Base-by-base conservation (phyloP, 1,140 invertebrate genomes). In the Babylonia areolata region DNA sequence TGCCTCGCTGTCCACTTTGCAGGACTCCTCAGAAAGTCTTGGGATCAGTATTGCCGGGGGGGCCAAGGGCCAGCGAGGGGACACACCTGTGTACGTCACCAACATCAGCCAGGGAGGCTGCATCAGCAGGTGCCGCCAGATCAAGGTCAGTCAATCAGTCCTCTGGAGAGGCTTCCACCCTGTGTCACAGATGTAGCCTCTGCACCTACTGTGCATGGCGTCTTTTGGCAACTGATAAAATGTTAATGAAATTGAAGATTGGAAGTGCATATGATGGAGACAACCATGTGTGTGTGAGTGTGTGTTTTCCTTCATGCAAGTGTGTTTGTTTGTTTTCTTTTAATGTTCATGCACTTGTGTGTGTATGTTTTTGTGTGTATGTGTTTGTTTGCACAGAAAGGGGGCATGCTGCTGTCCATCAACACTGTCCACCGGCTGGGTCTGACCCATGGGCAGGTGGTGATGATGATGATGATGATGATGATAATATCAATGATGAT, bases 21-120 rank as follows among this genome's bases (percentile, higher is more conserved):
- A 94, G 94, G 92, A 93, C 78, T 85, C 90, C 1, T 84, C 88
- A 73, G 95, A 95, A 90, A 94, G 91, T 31, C 89, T 95, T 54
- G 95, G 95, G n/a, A 94, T 95, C 90, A 93, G 95, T 86, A 94
- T 95, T 75, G 95, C 95, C 51, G 95, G 95, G 35, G 95, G 95
- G 0, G 80, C 95, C 17, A 91, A 90, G 69, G 95, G 94, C 87
- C 94, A 94, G 58, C 91, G 95, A 85, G 95, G 95, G n/a, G 95
- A 95, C 90, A 95, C 94, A 28, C 95, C 95, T 31, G 93, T 95
- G 58, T 95, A 95, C 89, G 93, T 95, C 77, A 95, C 95, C 20
- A 95, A 95, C 88, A 94, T 95, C 82, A 94, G 95, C 86, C 93
- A 93, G 23, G 92, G 94, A 37, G 95, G 95, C 17, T 95, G 94